Conservation (phyloP, 2,113 vertebrate species). For the Hypocryptadius cinnamomeus region DNA sequence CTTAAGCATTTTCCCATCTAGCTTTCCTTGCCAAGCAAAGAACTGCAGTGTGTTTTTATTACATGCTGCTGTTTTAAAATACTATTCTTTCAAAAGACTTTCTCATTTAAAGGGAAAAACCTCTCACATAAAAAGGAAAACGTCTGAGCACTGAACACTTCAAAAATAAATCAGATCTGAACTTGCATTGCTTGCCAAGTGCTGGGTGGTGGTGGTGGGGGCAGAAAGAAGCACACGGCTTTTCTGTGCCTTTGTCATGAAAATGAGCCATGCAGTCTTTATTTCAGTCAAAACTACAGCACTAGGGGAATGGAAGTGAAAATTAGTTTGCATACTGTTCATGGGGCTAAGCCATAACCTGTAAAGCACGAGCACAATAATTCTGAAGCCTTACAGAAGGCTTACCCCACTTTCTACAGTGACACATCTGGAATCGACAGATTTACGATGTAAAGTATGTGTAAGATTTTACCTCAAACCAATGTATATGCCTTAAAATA, state of each 20-base stretch:
- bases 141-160: neutral
- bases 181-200: conserved; percentile 1
- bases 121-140: neutral
- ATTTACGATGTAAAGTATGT: neutral
- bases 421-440: neutral
- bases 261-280: neutral
- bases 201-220: neutral
- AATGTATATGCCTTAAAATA: neutral
- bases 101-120: neutral
- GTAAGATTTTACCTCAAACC: neutral
- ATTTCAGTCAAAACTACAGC: conserved; percentile 13
- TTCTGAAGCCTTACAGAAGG: neutral
- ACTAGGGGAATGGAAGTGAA: neutral
- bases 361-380: neutral
- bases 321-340: neutral
- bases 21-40: neutral
- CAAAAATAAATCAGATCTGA: conserved; percentile 23
- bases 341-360: neutral
- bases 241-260: neutral
- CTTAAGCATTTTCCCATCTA: neutral
- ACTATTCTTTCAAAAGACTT: neutral
- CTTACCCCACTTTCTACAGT: neutral
- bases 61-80: neutral
- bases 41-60: neutral
- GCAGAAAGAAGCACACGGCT: neutral